phyloP scores from a whole-genome alignment of 2,113 vertebrate species.

The Rhagologus leucostigma region DNA sequence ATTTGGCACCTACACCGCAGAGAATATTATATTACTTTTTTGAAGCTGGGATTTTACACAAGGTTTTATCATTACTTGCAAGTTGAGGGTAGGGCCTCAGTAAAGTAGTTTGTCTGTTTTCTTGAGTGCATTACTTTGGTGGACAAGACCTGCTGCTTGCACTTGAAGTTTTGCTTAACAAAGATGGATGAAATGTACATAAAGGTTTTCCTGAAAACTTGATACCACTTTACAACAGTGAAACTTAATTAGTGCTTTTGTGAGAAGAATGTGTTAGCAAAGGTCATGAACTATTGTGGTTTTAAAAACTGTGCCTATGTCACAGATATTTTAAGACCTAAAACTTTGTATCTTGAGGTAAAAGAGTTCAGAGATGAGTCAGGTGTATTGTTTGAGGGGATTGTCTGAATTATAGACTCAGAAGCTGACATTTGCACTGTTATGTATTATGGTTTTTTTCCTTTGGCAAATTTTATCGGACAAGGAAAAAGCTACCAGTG shows the following conservation, averaged over 20 bases:
- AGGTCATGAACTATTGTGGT: neutral
- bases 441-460: neutral
- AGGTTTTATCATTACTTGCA: neutral
- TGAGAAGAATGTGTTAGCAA: neutral
- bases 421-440: neutral
- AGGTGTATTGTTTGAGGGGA: neutral
- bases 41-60: neutral
- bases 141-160: neutral
- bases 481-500: neutral
- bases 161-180: neutral
- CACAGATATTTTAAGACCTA: neutral
- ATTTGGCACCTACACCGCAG: neutral
- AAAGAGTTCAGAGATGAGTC: neutral
- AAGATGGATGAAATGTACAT: neutral
- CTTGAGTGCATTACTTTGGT: neutral
- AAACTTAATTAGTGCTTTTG: neutral
- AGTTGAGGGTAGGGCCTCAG: neutral
- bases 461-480: neutral
- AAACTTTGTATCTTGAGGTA: neutral
- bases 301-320: neutral
- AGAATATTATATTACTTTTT: neutral
- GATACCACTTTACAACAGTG: neutral
- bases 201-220: neutral
- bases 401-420: neutral
- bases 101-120: neutral